Evolutionary conservation across 2,888 invertebrate genomes (phyloP).

Genomic region (Dicyrtoma fusca): DNA sequence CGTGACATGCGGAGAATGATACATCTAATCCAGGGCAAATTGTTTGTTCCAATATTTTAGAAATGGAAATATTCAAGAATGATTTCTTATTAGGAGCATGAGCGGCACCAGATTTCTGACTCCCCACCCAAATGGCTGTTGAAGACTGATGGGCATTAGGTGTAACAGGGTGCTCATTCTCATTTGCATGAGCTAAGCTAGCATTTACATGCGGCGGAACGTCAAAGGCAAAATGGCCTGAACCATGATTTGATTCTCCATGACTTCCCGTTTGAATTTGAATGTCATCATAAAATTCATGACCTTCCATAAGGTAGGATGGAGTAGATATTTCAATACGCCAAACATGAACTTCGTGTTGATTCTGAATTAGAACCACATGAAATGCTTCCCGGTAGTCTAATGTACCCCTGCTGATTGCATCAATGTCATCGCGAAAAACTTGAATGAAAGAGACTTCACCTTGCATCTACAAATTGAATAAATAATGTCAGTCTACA

Average conservation of each 20-base stretch:
- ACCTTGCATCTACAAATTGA: slow-evolving; percentile 44
- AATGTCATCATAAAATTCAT: slow-evolving; percentile 51
- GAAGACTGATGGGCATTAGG: not conserved
- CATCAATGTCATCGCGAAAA: slow-evolving; percentile 55
- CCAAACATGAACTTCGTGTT: slow-evolving; percentile 54
- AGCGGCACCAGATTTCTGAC: slow-evolving; percentile 1
- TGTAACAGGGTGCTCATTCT: not conserved
- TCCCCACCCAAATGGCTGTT: not conserved
- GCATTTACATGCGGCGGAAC: not conserved
- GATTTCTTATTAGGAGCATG: slow-evolving; percentile 41
- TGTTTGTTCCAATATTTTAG: slow-evolving; percentile 52
- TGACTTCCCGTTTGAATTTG: slow-evolving; percentile 27
- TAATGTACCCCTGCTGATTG: slow-evolving; percentile 49
- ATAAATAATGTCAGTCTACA: no score
- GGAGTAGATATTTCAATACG: slow-evolving; percentile 56
- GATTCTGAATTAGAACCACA: slow-evolving; percentile 54
- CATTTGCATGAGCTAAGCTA: not conserved
- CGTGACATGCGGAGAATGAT: slow-evolving; percentile 55
- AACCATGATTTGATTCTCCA: slow-evolving; percentile 29
- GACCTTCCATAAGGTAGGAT: slow-evolving; percentile 49
- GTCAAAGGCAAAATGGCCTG: slow-evolving; percentile 31
- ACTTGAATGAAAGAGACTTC: slow-evolving; percentile 56
- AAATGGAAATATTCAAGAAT: slow-evolving; percentile 54
- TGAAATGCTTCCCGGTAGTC: slow-evolving; percentile 56
- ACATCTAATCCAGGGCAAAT: slow-evolving; percentile 50